A percentile compares a stretch with the other conserved stretches of the same genome.
Evolutionary conservation across 2,797 vertebrate genomes (phyloP).

Genomic region (Erpetoichthys calabaricus): DNA sequence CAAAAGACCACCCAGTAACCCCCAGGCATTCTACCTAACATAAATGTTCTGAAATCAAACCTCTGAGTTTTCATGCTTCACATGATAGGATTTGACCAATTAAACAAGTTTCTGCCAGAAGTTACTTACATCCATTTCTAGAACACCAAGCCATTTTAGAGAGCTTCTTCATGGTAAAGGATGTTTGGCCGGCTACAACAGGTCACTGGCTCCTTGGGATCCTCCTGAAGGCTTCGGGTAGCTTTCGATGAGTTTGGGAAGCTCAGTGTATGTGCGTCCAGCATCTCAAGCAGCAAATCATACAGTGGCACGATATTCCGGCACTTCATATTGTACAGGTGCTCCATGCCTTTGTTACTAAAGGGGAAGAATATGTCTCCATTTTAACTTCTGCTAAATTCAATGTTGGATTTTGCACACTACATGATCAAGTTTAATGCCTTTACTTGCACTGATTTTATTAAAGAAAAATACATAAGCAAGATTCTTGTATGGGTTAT

Average conservation of each 20-base stretch:
- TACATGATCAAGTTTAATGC: too few species aligned
- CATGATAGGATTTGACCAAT: too few species aligned
- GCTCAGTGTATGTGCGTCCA: slow-evolving; percentile 73
- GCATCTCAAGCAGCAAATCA: slow-evolving; percentile 88
- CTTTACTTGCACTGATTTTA: too few species aligned
- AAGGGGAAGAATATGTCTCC: slow-evolving; percentile 5
- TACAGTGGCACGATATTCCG: slow-evolving; percentile 88
- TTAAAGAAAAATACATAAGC: too few species aligned
- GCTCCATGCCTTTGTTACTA: slow-evolving; percentile 96
- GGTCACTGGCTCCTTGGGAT: slow-evolving; percentile 15
- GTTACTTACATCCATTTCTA: neutral
- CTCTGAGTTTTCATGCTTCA: too few species aligned
- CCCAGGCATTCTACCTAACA: too few species aligned
- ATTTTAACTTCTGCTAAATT: too few species aligned
- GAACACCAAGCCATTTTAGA: neutral
- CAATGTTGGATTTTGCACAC: too few species aligned
- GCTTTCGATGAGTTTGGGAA: slow-evolving; percentile 29
- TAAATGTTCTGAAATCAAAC: too few species aligned
- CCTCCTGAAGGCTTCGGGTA: slow-evolving; percentile 20
- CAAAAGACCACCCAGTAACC: too few species aligned
- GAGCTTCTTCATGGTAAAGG: neutral
- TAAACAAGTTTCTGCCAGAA: too few species aligned
- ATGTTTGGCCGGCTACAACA: neutral
- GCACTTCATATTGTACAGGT: slow-evolving; percentile 89
- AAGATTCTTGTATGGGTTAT: too few species aligned